These are phyloP conservation scores for Beris morrisii DNA, from an alignment of 2,888 invertebrate genomes.

Conservation along the genomic window DNA sequence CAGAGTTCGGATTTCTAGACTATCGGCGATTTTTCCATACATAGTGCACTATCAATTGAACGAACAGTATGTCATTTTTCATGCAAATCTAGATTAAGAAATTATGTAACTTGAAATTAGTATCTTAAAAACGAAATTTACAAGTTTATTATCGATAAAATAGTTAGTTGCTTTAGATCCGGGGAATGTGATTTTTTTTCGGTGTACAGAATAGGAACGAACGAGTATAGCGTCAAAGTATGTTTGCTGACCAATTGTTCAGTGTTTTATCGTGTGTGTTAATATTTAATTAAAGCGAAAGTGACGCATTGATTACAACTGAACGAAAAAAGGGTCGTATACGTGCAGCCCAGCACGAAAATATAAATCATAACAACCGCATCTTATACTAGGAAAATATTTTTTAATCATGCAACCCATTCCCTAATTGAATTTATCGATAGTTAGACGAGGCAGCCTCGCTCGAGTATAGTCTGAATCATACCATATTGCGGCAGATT, in stretches of 20 bases:
- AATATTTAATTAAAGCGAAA: constrained; percentile 14
- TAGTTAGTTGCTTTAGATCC: constrained; percentile 14
- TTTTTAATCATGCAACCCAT: too few species aligned
- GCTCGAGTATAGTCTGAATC: too few species aligned
- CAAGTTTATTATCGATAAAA: constrained; percentile 24
- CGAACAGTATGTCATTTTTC: constrained; percentile 14
- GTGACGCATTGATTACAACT: background rate
- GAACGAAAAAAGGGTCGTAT: too few species aligned
- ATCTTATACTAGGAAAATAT: too few species aligned
- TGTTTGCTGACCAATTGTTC: too few species aligned
- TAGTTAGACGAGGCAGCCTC: too few species aligned
- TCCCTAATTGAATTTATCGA: too few species aligned
- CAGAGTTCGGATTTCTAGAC: background rate
- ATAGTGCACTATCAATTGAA: constrained; percentile 24
- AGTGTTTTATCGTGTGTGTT: constrained; percentile 8
- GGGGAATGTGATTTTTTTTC: background rate
- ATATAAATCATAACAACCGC: too few species aligned
- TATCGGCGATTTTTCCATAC: background rate
- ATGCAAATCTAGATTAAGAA: constrained; percentile 20
- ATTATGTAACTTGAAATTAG: constrained; percentile 24
- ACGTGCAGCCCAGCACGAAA: too few species aligned
- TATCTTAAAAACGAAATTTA: constrained; percentile 1
- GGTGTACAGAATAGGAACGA: too few species aligned
- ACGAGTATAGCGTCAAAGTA: too few species aligned
- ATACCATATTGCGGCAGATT: too few species aligned